Base-by-base conservation (phyloP, 1,140 invertebrate species). In the Eciton burchellii region DNA sequence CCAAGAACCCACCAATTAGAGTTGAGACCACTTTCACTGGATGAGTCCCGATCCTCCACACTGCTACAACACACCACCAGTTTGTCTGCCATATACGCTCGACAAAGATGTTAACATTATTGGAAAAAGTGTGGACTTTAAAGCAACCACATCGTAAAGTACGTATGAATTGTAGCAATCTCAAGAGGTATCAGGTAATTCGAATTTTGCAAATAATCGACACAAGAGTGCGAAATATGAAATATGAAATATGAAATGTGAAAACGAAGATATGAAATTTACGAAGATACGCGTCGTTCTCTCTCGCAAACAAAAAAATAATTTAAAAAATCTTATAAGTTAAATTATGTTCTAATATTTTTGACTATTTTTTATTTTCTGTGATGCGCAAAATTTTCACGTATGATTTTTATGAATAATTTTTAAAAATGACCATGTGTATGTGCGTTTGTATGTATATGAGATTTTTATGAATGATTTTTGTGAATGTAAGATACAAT, bases 1-100 rank as follows among this genome's bases (percentile, higher is more conserved):
- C 92, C 91, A 84, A 93, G 77, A 83, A 93, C 76, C 92, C 93
- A 94, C 88, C 91, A 90, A 87, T 92, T 93, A 89, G 92, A 89
- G 59, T 71, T 81, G 59, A 87, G 77, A 81, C 87, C 89, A 81
- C 88, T 87, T 77, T 93, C 91, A 83, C 87, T 83, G 29, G 88
- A 79, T 83, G 82, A 88, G 62, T 84, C 91, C 60, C 90, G 87
- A 89, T 91, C 89, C 88, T 93, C 92, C 84, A 89, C 73, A 84
- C 89, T 88, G 70, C 92, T 94, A 90, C 85, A 90, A 91, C 86
- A 92, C 86, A 90, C 45, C 81, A 91, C 47, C 72, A 83, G 59
- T 29, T 90, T 85, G 73, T 89, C 79, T 91, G 76, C 85, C 77
- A 89, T 76, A 81, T 35, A 89, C 57, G 81, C 62, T 86, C 68